Base-by-base conservation (phyloP, 1,140 invertebrate genomes). In the Cotesia vestalis region DNA sequence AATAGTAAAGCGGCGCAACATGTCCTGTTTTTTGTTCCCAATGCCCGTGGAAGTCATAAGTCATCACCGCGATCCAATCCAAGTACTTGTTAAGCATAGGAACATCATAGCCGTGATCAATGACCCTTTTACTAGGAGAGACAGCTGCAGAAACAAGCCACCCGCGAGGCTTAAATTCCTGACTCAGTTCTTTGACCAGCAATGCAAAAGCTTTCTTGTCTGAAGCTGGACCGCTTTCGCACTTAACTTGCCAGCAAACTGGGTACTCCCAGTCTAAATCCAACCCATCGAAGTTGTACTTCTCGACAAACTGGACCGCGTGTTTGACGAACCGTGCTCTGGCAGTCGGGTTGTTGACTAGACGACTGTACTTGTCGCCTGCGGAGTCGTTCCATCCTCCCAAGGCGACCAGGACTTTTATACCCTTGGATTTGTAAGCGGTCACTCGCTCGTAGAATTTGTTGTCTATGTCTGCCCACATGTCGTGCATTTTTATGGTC, bases 61-160 rank as follows among this genome's bases (percentile, higher is more conserved):
- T 90, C 94, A 95, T 96, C 0, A 96, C 90, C 11, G 93, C 91
- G 73, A 96, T 94, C 92, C 94, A 96, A 81, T 96, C 93, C 66
- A 96, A 87, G 79, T 94, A 91, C 17, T 88, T 86, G 0, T 90
- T 90, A 3, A 96, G 78, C 2, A 86, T 82, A 1, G 92, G 91
- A 0, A 95, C 91, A 77, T 95, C 92, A 78, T 96, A 96, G 6
- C 90, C 92, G 27, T 78, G 78, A 74, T 88, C 87, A 4, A 88
- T 84, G 4, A 88, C 86, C 59, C 81, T 77, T 79, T 88, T 89
- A 76, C 88, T 90, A 1, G 90, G 88, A 3, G 90, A 91, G 3
- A 91, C 90, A 3, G 90, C 89, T 14, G 89, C 85, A 12, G 89
- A 89, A 1, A 91, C 78, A 1, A 90, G 77, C 72, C 84, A 86